Conservation (phyloP, 2,797 vertebrate species). For the Hozukius guyotensis region DNA sequence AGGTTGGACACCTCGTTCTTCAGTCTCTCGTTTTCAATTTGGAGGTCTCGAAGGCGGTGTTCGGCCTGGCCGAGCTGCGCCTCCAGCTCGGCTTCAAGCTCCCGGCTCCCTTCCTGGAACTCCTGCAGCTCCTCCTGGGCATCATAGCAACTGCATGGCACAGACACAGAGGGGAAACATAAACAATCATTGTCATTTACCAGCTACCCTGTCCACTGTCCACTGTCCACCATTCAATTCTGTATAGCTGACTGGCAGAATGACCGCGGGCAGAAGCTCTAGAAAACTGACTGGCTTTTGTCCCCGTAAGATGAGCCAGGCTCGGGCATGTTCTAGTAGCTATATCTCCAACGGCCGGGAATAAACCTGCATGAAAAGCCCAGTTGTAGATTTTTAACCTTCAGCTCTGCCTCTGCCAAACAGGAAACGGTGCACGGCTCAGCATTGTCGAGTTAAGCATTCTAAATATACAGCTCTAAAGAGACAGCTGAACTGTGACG, state of each 20-base stretch:
- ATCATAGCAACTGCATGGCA: constrained; percentile 88
- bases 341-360: constrained; percentile 32
- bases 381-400: constrained; percentile 42
- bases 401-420: constrained; percentile 22
- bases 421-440: constrained; percentile 19
- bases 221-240: constrained; percentile 34
- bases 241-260: constrained; percentile 38
- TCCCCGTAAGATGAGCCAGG: constrained; percentile 34
- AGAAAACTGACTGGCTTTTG: constrained; percentile 61
- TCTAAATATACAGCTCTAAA: constrained; percentile 58
- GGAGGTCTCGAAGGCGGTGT: constrained; percentile 93
- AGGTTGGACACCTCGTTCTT: constrained; percentile 91
- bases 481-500: constrained; percentile 53
- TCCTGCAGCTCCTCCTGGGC: constrained; percentile 97
- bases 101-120: constrained; percentile 97
- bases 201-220: neutral
- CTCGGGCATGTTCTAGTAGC: constrained; percentile 54
- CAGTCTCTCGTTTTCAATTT: constrained; percentile 94
- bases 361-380: constrained; percentile 45
- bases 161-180: constrained; percentile 12
- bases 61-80: constrained; percentile 95
- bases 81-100: constrained; percentile 97
- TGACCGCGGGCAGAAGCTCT: constrained; percentile 31
- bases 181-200: constrained; percentile 34
- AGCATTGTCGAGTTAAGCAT: constrained; percentile 42